Evolutionary conservation across 2,888 invertebrate genomes (phyloP), one percentile per base, ranked within the genome.

Genomic region (Tetranychus piercei): DNA sequence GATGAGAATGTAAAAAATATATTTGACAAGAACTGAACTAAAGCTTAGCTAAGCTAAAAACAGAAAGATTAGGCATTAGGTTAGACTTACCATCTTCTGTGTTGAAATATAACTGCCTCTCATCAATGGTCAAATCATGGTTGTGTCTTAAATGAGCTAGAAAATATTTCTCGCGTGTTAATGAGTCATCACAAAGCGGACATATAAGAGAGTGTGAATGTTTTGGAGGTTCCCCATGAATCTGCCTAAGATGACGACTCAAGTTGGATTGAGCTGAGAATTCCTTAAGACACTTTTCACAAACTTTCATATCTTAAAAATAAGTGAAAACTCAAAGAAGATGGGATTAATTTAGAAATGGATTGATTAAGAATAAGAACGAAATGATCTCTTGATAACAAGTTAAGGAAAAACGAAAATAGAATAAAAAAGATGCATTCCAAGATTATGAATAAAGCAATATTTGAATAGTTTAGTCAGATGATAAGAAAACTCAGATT

Each of bases 161-260:
- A 20, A 22, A 69, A 69, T 23, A 69, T 69, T 69, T 69, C 20
- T 69, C 69, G 11, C 69, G 20, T 20, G 69, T 69, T 20, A 69
- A 23, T 20, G n/a, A 5, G 20, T 69, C 69, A 23, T 69, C 69
- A 69, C 69, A 69, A 69, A 69, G 20, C 18, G 69, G 69, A 69
- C 69, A 69, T 20, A 69, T 22, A 18, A 69, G 8, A 20, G 69
- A 69, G 8, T 69, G 69, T 69, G 20, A 69, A 22, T 69, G 69
- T 69, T 69, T 69, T 20, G 69, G 22, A 7, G 69, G 20, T 69
- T 69, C 69, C 34, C 69, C 69, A 69, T 69, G 69, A 23, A 69
- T 22, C 8, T 69, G 69, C 8, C 69, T 69, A 6, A 69, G 20
- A 22, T 69, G 69, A 20, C 69, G 69, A 69, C 69, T 69, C 22